Base-by-base conservation (phyloP, 2,888 invertebrate genomes). In the Amaurobius ferox region DNA sequence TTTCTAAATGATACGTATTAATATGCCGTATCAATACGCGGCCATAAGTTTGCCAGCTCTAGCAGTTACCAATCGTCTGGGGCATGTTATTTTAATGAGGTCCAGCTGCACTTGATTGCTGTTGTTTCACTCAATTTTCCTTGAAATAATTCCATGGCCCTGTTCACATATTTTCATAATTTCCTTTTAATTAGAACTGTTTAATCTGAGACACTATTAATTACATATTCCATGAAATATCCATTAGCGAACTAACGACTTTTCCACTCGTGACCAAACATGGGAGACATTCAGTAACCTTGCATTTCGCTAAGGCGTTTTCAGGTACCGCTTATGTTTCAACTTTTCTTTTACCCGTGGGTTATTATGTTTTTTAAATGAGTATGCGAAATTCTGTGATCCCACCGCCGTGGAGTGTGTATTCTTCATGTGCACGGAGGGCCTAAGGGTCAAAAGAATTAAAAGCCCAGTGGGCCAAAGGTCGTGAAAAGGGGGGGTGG, bases 371-470 rank as follows among this genome's bases (percentile, higher is more conserved):
- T 55, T 55, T 55, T 55, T 1, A 48, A 80, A 80, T 73, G 73
- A 80, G 55, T 80, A 66, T 32, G 66, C 32, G 66, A 66, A 66
- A 35, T 66, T 66, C 32, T 66, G 32, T 30, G 67, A 79, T 72
- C 44, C 55, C 74, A 39, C 80, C 70, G 62, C 71, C 26, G 55
- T 6, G 32, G 26, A 40, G 32, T 71, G 71, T 80, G 72, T 80
- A 68, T 39, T 81, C 80, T 81, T 68, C 32, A 23, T 72, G 23
- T 30, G 26, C 40, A 44, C 40, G 62, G 64, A 32, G 68, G 73
- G 35, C 30, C 28, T 19, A 40, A 13, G 35, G 80, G 80, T 73
- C 80, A 74, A 74, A 81, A 29, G 74, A 81, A 74, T 81, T 81
- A 74, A 81, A 81, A 74, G 39, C 61, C 11, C 61, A 29, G 30